A percentile compares a stretch with the other conserved stretches of the same genome.
These are phyloP conservation scores for Tiliqua scincoides DNA, from an alignment of 2,113 vertebrate species.

Conservation along the genomic window DNA sequence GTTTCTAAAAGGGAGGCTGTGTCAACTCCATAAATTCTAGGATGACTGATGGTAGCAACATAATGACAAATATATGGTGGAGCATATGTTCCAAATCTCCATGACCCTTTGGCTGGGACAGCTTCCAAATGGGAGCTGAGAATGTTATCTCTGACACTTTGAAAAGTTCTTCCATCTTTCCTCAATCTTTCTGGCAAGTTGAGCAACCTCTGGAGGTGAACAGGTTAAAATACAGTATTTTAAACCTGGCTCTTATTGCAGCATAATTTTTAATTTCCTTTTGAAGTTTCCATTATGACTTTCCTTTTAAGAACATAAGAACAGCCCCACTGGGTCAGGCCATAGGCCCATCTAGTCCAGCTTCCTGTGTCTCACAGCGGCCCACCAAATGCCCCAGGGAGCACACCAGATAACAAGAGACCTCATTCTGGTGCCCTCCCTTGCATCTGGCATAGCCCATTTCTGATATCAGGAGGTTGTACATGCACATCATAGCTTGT, in stretches of 20 bases:
- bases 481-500: no score
- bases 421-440: no score
- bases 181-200: not conserved
- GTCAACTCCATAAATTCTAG: not conserved
- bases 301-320: no score
- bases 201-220: not conserved
- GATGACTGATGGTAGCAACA: slow-evolving; percentile 55
- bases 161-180: not conserved
- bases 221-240: not conserved
- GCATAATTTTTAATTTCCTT: not conserved
- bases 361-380: no score
- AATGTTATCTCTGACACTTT: slow-evolving; percentile 7
- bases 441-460: no score
- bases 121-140: slow-evolving; percentile 51
- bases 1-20: not conserved
- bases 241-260: not conserved
- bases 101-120: slow-evolving; percentile 42
- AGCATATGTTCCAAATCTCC: slow-evolving; percentile 33
- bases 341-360: no score
- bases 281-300: not conserved
- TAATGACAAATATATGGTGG: slow-evolving; percentile 39
- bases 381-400: no score
- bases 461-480: no score
- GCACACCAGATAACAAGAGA: no score
- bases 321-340: no score